phyloP scores from a whole-genome alignment of 2,113 vertebrate genomes.

The Gallinago undulata region DNA sequence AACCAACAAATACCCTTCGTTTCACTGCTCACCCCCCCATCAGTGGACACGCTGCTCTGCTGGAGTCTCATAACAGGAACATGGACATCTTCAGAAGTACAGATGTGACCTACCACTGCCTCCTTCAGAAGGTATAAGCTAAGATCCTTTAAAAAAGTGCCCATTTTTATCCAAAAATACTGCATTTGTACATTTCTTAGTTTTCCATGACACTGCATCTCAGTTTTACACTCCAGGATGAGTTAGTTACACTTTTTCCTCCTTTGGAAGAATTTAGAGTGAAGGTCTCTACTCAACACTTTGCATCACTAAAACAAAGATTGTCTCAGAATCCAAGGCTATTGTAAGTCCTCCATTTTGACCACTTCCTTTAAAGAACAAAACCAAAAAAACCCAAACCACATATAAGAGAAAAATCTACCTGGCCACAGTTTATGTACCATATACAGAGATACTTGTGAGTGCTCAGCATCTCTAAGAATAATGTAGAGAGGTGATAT shows the following conservation, averaged over 20 bases:
- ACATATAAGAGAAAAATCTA: rapidly evolving
- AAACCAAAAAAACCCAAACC: neutral
- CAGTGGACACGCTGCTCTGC: neutral
- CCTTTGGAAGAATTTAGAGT: neutral
- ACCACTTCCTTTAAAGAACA: neutral
- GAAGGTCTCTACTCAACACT: neutral
- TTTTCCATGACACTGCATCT: neutral
- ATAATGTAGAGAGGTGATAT: neutral
- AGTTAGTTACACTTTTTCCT: neutral
- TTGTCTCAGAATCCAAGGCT: neutral
- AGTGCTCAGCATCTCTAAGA: neutral
- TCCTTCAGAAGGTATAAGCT: neutral
- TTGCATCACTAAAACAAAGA: neutral
- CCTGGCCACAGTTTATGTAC: rapidly evolving
- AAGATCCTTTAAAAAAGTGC: too few species aligned
- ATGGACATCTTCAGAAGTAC: neutral
- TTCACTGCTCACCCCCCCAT: neutral
- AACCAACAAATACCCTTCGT: neutral
- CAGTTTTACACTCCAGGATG: neutral
- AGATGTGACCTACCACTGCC: neutral
- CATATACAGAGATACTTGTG: rapidly evolving
- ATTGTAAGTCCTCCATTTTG: neutral
- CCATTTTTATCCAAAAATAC: neutral
- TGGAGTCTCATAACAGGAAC: neutral
- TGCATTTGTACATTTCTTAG: neutral